Base-by-base conservation (phyloP, 2,888 invertebrate genomes). In the Gymnocheta viridis region DNA sequence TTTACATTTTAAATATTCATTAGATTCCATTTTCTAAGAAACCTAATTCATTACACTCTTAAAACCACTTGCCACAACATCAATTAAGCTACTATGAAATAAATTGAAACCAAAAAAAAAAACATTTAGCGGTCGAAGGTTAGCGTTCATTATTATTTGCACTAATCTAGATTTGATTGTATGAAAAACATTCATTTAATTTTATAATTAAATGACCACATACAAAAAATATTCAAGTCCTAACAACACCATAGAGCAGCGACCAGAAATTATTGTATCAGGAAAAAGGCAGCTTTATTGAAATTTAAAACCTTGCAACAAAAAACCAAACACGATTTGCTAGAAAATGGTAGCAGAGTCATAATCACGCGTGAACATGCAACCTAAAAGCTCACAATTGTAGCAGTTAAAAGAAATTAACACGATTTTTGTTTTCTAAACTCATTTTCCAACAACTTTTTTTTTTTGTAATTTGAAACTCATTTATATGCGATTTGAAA, bases 291-390 rank as follows among this genome's bases (percentile, higher is more conserved):
- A 67, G 17, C 24, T 72, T 54, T 66, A 78, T 66, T 76, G 80
- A 80, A 83, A 83, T 67, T 80, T 83, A 44, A 83, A 83, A 83
- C 83, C 67, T 76, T 83, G 83, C 78, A 32, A 78, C 38, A 49
- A 60, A 66, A 54, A 74, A 69, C 17, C 51, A 49, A 82, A 77
- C 83, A 83, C 76, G 83, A 83, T 69, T 74, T 56, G 62, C 44
- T 72, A 7, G 77, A 66, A 83, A 83, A 80, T 80, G 80, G 83
- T 80, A 76, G 83, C 83, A 27, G 67, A 83, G 66, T 83, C 83
- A 83, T 83, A 83, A 83, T 83, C 70, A 80, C 83, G 83, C 83
- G 83, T 83, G 83, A 83, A 83, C 83, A 83, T 83, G 83, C 83
- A 83, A 83, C 58, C 66, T 58, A 58, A 78, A 83, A 79, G 72